A percentile compares a stretch with the other conserved stretches of the same genome.
Evolutionary conservation across 1,140 invertebrate species (phyloP).

Genomic region (Drosophila varians): DNA sequence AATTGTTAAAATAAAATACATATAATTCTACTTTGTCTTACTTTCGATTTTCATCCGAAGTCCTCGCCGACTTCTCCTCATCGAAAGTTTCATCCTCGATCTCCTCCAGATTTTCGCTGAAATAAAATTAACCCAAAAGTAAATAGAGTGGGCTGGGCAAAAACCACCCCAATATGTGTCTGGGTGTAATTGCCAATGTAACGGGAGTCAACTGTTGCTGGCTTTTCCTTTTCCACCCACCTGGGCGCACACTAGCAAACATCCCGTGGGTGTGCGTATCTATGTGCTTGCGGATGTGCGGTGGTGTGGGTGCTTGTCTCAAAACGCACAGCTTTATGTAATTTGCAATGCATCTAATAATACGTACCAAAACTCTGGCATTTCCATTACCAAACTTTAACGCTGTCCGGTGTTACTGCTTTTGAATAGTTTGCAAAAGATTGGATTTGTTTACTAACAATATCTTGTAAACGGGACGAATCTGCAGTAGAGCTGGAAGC

Average conservation of each 20-base stretch:
- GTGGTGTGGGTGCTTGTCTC: constrained; percentile 3
- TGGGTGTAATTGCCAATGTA: constrained; percentile 23
- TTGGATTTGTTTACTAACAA: constrained; percentile 55
- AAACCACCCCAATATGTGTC: constrained; percentile 47
- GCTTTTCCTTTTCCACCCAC: constrained; percentile 27
- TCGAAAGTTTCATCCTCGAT: constrained; percentile 86
- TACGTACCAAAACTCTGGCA: constrained; percentile 60
- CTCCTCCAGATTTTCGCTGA: constrained; percentile 86
- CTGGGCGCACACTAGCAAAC: constrained; percentile 22
- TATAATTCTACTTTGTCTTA: constrained; percentile 84
- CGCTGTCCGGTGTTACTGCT: not conserved
- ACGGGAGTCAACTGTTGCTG: constrained; percentile 67
- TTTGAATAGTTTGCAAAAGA: not conserved
- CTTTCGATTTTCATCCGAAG: constrained; percentile 88
- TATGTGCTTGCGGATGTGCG: constrained; percentile 13
- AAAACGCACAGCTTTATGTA: constrained; percentile 25
- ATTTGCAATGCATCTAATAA: constrained; percentile 26
- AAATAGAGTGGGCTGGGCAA: not conserved
- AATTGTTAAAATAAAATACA: no score
- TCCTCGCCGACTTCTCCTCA: constrained; percentile 86
- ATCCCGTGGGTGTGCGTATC: constrained; percentile 2
- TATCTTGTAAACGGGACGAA: constrained; percentile 21
- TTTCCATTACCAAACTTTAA: constrained; percentile 11
- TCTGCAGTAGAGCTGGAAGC: constrained; percentile 35
- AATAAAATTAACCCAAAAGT: not conserved